Evolutionary conservation across 2,113 vertebrate genomes (phyloP).

Genomic region (Paradoxurus hermaphroditus): DNA sequence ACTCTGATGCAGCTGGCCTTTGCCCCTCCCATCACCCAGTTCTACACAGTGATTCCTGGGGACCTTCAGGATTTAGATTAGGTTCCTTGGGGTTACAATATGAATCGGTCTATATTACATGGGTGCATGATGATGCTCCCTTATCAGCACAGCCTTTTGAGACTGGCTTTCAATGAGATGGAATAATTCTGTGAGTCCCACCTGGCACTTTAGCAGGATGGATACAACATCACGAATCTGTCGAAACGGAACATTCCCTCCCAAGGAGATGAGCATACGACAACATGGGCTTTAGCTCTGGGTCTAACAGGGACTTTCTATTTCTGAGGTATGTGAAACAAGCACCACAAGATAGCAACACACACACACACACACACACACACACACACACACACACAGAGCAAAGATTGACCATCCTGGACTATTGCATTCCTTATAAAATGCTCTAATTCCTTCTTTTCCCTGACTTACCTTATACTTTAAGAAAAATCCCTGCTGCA

Average conservation of each 20-base stretch:
- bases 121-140: accelerated
- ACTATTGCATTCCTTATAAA: neutral
- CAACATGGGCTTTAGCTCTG: neutral
- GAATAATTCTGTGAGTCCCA: neutral
- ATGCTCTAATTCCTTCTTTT: neutral
- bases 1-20: accelerated
- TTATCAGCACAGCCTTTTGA: neutral
- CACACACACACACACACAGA: neutral
- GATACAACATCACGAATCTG: neutral
- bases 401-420: neutral
- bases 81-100: accelerated
- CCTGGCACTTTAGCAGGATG: neutral
- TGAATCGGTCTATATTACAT: accelerated
- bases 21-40: accelerated
- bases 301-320: too few relatives aligned
- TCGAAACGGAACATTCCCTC: accelerated
- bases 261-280: accelerated
- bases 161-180: neutral
- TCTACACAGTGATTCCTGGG: accelerated
- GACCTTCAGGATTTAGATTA: accelerated
- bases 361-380: neutral
- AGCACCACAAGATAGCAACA: too few relatives aligned
- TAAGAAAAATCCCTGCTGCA: accelerated
- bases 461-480: neutral
- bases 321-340: neutral